These are phyloP conservation scores for Steromphala cineraria DNA, from an alignment of 2,888 invertebrate species.

Conservation along the genomic window DNA sequence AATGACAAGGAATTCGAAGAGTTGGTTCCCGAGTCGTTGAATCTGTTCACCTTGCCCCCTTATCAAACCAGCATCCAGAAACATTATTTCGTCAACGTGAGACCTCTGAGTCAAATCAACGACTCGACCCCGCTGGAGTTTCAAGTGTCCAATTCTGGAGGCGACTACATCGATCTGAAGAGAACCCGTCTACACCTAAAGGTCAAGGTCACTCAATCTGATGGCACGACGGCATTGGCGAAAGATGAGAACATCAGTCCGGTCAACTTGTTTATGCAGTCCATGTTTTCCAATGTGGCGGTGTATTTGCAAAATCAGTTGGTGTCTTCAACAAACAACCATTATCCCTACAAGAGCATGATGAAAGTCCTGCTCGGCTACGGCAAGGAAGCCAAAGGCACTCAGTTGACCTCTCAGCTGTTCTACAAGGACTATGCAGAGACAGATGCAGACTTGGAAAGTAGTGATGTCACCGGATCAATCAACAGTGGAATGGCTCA, in stretches of 20 bases:
- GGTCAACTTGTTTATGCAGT: background rate
- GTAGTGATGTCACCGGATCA: background rate
- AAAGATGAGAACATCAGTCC: background rate
- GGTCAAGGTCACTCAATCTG: background rate
- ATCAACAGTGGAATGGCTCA: background rate
- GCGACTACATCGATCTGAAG: background rate
- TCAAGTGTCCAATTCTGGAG: background rate
- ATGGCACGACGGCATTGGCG: background rate
- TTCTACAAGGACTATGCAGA: background rate
- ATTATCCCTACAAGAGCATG: background rate
- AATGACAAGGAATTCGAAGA: slow-evolving; percentile 3
- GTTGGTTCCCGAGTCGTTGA: background rate
- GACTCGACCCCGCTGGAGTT: background rate
- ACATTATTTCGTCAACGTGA: background rate
- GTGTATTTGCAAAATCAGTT: background rate
- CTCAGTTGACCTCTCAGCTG: background rate
- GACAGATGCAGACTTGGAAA: background rate
- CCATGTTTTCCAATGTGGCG: background rate
- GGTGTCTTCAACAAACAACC: background rate
- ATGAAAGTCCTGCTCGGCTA: background rate
- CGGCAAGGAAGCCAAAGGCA: background rate
- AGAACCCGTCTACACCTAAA: background rate
- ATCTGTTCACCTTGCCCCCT: background rate
- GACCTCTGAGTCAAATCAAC: background rate
- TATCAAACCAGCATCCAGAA: background rate